phyloP scores from a whole-genome alignment of 1,140 invertebrate genomes.

The Scaptomyza pallida region DNA sequence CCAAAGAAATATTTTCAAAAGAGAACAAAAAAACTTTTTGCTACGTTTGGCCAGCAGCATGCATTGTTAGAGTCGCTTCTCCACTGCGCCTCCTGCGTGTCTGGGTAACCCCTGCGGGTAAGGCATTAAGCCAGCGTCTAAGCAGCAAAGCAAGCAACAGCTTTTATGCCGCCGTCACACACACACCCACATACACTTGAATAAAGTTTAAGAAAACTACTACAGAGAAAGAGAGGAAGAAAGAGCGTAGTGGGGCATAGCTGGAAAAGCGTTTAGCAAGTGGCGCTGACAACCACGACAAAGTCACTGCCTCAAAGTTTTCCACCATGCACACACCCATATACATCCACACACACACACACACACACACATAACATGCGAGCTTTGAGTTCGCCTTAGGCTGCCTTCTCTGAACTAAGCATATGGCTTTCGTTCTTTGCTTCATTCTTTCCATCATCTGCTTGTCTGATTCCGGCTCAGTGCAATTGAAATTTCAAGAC shows the following conservation, averaged over 20 bases:
- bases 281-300: slow-evolving; percentile 42
- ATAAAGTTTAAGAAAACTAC: slow-evolving; percentile 68
- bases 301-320: slow-evolving; percentile 31
- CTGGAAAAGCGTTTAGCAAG: slow-evolving; percentile 66
- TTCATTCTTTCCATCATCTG: background rate
- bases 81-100: background rate
- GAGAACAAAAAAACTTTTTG: slow-evolving; percentile 26
- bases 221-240: slow-evolving; percentile 33
- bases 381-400: slow-evolving; percentile 5
- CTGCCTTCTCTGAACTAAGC: background rate
- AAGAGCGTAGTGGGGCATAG: background rate
- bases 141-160: slow-evolving; percentile 68
- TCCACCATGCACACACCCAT: background rate
- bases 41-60: slow-evolving; percentile 19
- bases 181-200: slow-evolving; percentile 28
- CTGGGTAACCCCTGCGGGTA: slow-evolving; percentile 51
- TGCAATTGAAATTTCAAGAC: slow-evolving; percentile 1
- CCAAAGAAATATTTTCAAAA: slow-evolving; percentile 46
- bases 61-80: slow-evolving; percentile 3
- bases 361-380: slow-evolving; percentile 15
- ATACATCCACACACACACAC: slow-evolving; percentile 20
- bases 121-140: slow-evolving; percentile 70
- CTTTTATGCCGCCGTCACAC: slow-evolving; percentile 29
- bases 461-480: too few relatives aligned
- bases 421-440: background rate